These are phyloP conservation scores for Pelobates cultripes DNA, from an alignment of 2,797 vertebrate genomes.

Conservation along the genomic window DNA sequence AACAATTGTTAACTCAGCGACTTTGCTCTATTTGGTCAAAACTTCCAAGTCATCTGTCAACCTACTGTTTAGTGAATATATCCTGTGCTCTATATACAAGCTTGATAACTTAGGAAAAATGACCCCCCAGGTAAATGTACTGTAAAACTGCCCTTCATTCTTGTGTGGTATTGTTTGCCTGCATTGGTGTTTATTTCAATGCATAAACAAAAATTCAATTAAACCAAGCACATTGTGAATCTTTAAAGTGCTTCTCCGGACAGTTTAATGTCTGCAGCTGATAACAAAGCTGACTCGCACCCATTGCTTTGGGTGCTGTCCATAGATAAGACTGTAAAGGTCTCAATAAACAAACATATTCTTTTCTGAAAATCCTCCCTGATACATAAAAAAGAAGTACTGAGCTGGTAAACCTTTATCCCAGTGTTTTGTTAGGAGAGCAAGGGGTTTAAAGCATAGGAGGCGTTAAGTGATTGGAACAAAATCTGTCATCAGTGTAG, in stretches of 20 bases:
- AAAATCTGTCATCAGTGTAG: conserved; percentile 9
- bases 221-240: neutral
- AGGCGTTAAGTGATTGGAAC: conserved; percentile 19
- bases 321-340: conserved; percentile 38
- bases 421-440: neutral
- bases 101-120: too few relatives aligned
- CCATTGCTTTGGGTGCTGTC: conserved; percentile 22
- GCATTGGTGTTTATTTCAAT: too few relatives aligned
- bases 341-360: conserved; percentile 23
- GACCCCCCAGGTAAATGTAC: too few relatives aligned
- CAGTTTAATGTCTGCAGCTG: conserved; percentile 27
- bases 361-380: conserved; percentile 5
- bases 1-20: too few relatives aligned
- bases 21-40: too few relatives aligned
- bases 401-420: neutral
- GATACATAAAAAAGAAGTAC: neutral
- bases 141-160: too few relatives aligned
- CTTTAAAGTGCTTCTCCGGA: conserved; percentile 3
- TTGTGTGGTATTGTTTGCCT: too few relatives aligned
- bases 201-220: too few relatives aligned
- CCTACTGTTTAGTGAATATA: too few relatives aligned
- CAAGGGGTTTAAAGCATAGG: neutral
- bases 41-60: too few relatives aligned
- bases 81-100: too few relatives aligned
- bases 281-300: conserved; percentile 7